These are phyloP conservation scores for Caenorhabditis angaria DNA, from an alignment of 2,888 invertebrate genomes.

Conservation along the genomic window DNA sequence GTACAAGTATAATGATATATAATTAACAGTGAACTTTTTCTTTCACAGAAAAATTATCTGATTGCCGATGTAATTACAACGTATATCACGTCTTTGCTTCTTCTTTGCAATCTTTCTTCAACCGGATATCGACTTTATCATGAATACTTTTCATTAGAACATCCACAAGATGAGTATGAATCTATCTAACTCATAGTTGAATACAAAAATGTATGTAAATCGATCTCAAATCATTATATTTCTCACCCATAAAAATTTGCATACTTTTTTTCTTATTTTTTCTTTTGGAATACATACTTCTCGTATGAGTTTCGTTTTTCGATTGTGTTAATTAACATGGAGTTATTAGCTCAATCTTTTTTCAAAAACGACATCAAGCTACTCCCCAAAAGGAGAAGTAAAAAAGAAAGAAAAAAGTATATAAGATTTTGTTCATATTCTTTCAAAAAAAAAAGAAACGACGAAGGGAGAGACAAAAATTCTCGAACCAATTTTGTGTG, in stretches of 20 bases:
- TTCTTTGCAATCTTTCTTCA: constrained; percentile 39
- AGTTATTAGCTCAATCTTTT: neutral
- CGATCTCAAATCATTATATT: constrained; percentile 1
- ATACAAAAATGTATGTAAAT: neutral
- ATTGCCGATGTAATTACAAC: constrained; percentile 38
- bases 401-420: neutral
- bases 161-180: constrained; percentile 47
- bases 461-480: no score
- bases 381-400: neutral
- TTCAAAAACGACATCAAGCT: neutral
- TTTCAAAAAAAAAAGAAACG: neutral
- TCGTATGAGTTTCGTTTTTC: neutral
- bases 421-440: neutral
- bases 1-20: neutral
- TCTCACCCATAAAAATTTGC: neutral
- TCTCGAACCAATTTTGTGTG: constrained; percentile 4
- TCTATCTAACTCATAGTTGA: constrained; percentile 20
- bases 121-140: constrained; percentile 36
- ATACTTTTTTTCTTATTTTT: neutral
- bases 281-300: neutral
- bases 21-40: neutral
- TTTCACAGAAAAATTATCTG: constrained; percentile 27
- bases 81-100: constrained; percentile 30
- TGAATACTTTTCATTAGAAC: constrained; percentile 48
- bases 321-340: neutral